These are phyloP conservation scores for Adoxophyes honmai DNA, from an alignment of 1,140 invertebrate species.

Conservation along the genomic window DNA sequence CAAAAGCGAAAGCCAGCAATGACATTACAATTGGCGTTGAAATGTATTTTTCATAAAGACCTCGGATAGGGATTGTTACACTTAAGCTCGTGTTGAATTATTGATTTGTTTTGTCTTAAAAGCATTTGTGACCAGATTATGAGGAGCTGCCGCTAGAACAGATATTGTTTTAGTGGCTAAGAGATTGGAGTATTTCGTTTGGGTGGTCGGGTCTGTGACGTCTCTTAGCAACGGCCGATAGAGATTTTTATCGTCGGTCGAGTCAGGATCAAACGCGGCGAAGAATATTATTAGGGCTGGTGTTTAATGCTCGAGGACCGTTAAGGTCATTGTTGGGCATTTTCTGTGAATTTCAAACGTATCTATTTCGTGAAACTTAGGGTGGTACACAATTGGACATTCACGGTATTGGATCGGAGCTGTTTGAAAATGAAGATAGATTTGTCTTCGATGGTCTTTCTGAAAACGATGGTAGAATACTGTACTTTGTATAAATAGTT, in stretches of 20 bases:
- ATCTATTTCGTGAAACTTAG: too few species aligned
- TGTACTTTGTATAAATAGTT: too few species aligned
- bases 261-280: neutral
- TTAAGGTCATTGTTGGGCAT: too few species aligned
- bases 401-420: too few species aligned
- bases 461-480: too few species aligned
- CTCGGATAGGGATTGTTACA: neutral
- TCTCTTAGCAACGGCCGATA: neutral
- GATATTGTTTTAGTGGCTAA: neutral
- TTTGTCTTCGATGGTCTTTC: too few species aligned
- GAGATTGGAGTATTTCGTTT: neutral
- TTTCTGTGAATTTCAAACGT: too few species aligned
- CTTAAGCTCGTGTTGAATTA: constrained; percentile 28
- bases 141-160: neutral
- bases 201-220: neutral
- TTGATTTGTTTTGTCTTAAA: constrained; percentile 34
- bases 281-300: neutral
- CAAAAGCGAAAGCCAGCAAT: too few species aligned
- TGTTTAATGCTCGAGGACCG: too few species aligned
- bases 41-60: constrained; percentile 16
- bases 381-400: too few species aligned
- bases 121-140: constrained; percentile 7
- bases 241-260: constrained; percentile 10
- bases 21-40: neutral
- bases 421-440: too few species aligned